These are phyloP conservation scores for Strigamia maritima DNA, from an alignment of 2,888 invertebrate genomes.

Conservation along the genomic window DNA sequence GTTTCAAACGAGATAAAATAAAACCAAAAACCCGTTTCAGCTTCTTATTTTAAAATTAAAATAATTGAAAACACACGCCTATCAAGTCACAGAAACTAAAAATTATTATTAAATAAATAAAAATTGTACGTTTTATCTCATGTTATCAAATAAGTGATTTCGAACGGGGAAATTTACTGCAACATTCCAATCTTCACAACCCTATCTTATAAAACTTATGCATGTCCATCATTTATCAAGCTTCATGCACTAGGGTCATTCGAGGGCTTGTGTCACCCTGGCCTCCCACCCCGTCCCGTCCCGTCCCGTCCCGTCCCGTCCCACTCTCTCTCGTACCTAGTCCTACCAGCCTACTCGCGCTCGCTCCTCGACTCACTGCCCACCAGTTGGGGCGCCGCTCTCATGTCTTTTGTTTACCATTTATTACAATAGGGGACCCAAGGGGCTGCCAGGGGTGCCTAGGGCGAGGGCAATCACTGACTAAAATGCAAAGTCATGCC, in stretches of 20 bases:
- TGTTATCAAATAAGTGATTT: not conserved
- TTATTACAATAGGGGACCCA: slow-evolving; percentile 21
- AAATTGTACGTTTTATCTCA: no score
- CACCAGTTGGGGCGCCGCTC: slow-evolving; percentile 31
- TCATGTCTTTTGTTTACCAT: slow-evolving; percentile 22
- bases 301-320: not conserved
- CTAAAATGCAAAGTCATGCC: slow-evolving; percentile 34
- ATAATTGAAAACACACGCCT: no score
- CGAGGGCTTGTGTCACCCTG: slow-evolving; percentile 1
- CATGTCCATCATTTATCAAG: not conserved
- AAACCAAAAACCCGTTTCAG: no score
- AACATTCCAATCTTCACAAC: not conserved
- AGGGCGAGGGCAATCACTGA: slow-evolving; percentile 34
- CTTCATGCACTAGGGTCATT: slow-evolving; percentile 5
- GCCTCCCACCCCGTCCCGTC: not conserved
- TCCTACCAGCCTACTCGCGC: slow-evolving; percentile 1
- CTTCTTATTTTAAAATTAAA: no score
- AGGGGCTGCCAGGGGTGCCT: slow-evolving; percentile 17
- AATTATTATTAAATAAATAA: no score
- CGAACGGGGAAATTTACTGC: not conserved
- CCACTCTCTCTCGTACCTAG: not conserved
- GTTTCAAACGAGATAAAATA: no score
- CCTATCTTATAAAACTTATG: not conserved
- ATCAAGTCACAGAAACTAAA: no score
- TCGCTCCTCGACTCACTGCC: slow-evolving; percentile 29